A percentile compares a stretch with the other conserved stretches of the same genome.
These are phyloP conservation scores for Chelonoidis abingdonii DNA, from an alignment of 2,113 vertebrate genomes.

Conservation along the genomic window DNA sequence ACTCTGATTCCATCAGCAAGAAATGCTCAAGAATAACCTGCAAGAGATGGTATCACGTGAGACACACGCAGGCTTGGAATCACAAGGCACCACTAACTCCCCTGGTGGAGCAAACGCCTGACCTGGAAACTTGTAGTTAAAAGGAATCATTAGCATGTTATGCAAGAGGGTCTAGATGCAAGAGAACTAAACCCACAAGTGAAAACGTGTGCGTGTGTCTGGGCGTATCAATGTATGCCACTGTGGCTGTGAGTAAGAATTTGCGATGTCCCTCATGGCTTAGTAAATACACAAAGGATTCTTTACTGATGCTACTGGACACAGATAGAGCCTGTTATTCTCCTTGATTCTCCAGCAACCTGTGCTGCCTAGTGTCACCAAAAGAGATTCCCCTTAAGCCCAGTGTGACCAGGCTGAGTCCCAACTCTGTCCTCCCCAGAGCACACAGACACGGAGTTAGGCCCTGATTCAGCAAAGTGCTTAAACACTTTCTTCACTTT, in stretches of 20 bases:
- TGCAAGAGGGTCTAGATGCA: not conserved
- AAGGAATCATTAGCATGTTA: slow-evolving; percentile 26
- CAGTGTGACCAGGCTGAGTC: not conserved
- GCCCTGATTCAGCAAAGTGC: not conserved
- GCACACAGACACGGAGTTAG: not conserved
- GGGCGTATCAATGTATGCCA: not conserved
- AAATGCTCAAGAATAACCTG: not conserved
- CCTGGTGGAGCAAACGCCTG: slow-evolving; percentile 9
- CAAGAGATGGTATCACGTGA: not conserved
- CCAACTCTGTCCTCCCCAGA: not conserved
- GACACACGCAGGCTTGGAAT: not conserved
- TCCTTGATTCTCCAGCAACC: not conserved
- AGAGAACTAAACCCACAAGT: not conserved
- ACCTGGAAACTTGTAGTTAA: slow-evolving; percentile 56
- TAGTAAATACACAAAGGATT: not conserved
- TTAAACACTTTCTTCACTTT: not conserved
- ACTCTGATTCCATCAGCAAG: not conserved
- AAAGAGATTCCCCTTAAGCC: not conserved
- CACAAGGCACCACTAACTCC: slow-evolving; percentile 16
- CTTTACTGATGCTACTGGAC: fast-evolving
- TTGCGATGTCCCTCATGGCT: not conserved
- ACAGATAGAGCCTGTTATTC: fast-evolving
- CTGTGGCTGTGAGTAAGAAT: fast-evolving
- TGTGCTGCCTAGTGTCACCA: not conserved
- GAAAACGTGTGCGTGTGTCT: not conserved